Base-by-base conservation (phyloP, 2,113 vertebrate species). In the Lanius collurio region DNA sequence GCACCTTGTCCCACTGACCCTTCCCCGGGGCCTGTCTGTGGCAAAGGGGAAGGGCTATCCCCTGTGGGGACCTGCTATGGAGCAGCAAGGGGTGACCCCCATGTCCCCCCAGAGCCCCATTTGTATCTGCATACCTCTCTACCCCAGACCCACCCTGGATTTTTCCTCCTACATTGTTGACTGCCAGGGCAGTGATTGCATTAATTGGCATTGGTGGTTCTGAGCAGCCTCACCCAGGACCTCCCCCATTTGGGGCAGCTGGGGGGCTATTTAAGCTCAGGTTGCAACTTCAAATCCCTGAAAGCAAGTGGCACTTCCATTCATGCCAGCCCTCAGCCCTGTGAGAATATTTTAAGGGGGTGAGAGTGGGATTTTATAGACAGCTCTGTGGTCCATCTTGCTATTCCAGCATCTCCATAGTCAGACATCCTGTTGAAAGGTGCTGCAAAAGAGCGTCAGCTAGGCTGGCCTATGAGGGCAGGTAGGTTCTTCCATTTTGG, bases 71-170 rank as follows among this genome's bases (percentile, higher is more conserved):
- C 7, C 42, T 59, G 26, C 4, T 1, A 2, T 24, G 27, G 16
- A 13, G 28, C 33, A 60, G 13, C 1, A 5, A 65, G 33, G 10
- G 59, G 8, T 57, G 28, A 87, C 8, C 2, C 6, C 47, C 28
- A 23, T 9, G 2, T 31, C 3, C 5, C 11, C 3, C 1, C 33
- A 46, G 13, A 52, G 4, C 17, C 17, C 22, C 6, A 0, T 35
- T 75, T 37, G 20, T 35, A 8, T 41, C 23, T 23, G 6, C 41
- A 76, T 14, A 35, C 1, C 13, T 35, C 13, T 35, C 10, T 64
- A 17, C 14, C 19, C 55, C 28, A 62, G 9, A 50, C 12, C 19
- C 24, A 23, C 12, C 2, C 39, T 23, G 5, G 6, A 21, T n/a
- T 37, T 76, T 67, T 75, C 39, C 17, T 71, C 15, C 27, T 59